These are phyloP conservation scores for Rhinophrynus dorsalis DNA, from an alignment of 2,797 vertebrate species.

Conservation along the genomic window DNA sequence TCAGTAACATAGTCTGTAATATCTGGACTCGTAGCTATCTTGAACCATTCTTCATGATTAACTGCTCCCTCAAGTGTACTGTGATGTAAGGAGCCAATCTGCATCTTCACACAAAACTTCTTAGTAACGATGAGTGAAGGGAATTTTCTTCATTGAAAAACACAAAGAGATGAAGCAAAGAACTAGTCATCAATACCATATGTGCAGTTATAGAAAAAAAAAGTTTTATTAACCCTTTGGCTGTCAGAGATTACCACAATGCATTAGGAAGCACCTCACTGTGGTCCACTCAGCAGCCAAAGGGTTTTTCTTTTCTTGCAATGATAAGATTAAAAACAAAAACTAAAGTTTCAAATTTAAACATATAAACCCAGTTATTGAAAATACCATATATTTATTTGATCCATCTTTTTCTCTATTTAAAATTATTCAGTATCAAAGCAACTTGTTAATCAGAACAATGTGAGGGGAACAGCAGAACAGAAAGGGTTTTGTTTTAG, in stretches of 20 bases:
- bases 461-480: constrained; percentile 52
- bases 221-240: not conserved
- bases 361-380: constrained; percentile 30
- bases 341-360: constrained; percentile 1
- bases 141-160: constrained; percentile 15
- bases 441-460: constrained; percentile 49
- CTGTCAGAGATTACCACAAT: no score
- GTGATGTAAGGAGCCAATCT: not conserved
- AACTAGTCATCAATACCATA: constrained; percentile 37
- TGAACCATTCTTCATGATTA: not conserved
- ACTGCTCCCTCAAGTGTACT: not conserved
- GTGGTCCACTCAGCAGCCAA: not conserved
- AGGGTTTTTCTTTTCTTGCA: not conserved
- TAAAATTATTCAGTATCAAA: constrained; percentile 48
- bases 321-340: constrained; percentile 27
- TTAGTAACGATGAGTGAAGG: constrained; percentile 41
- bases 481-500: constrained; percentile 52
- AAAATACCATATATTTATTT: constrained; percentile 33
- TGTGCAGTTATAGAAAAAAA: constrained; percentile 17
- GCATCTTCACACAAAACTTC: not conserved
- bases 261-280: no score
- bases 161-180: not conserved
- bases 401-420: constrained; percentile 25
- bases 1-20: no score
- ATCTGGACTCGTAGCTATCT: no score